Percentiles rank a stretch among this genome's conserved stretches.
Evolutionary conservation across 2,113 vertebrate genomes (phyloP).

Genomic region (Microtus oregoni): DNA sequence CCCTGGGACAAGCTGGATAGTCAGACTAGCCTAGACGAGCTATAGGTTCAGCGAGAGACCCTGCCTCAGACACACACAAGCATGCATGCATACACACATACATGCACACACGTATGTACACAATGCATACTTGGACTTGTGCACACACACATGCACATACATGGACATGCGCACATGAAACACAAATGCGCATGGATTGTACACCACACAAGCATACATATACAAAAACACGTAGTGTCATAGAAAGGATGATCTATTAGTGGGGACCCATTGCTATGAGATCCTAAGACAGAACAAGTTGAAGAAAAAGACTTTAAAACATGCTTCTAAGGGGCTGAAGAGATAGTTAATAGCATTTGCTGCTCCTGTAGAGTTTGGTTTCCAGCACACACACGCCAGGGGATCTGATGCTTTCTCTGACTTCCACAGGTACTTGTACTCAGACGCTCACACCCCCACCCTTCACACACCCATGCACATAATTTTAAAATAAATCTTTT

Average conservation of each 20-base stretch:
- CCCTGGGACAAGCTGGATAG: background rate
- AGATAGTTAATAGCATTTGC: background rate
- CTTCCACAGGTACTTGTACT: too few relatives aligned
- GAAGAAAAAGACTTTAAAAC: background rate
- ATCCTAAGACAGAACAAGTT: background rate
- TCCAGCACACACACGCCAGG: background rate
- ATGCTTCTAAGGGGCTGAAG: background rate
- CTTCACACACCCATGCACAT: background rate
- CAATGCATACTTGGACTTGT: background rate
- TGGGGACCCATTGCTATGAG: background rate
- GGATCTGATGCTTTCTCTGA: too few relatives aligned
- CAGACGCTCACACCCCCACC: background rate
- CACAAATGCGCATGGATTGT: background rate
- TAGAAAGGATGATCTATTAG: background rate
- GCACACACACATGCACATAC: background rate
- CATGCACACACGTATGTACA: background rate
- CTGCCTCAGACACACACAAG: fast-evolving
- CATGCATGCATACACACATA: background rate
- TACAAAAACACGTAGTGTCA: background rate
- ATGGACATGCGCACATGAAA: background rate
- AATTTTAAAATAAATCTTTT: background rate
- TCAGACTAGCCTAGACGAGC: background rate
- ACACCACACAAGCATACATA: background rate
- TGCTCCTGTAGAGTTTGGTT: background rate
- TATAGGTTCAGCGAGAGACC: background rate